A percentile compares a stretch with the other conserved stretches of the same genome.
phyloP scores from a whole-genome alignment of 53 echinoderm and acorn worm genomes.

The Crossaster papposus region DNA sequence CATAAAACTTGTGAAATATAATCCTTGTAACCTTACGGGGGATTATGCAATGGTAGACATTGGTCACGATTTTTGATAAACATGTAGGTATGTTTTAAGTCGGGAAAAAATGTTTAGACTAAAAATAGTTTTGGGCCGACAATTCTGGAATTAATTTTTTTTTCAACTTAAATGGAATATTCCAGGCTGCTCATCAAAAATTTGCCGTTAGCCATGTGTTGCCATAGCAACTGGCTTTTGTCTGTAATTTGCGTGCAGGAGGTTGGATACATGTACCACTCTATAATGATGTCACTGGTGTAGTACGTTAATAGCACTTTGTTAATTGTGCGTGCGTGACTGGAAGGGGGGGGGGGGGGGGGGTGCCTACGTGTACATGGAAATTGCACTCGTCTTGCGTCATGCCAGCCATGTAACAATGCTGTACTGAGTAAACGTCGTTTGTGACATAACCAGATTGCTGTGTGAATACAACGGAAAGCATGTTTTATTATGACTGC shows the following conservation, averaged over 20 bases:
- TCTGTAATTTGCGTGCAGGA: background rate
- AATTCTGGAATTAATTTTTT: background rate
- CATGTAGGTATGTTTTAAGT: background rate
- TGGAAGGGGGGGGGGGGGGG: background rate
- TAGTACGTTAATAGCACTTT: background rate
- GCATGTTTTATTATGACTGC: background rate
- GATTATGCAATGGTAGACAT: background rate
- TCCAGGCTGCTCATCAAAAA: background rate
- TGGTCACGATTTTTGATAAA: background rate
- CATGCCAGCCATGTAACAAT: background rate
- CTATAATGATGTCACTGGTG: background rate
- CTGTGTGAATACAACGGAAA: background rate
- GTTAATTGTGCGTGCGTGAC: background rate
- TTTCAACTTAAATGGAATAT: background rate
- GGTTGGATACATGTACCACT: background rate
- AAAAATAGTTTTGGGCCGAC: background rate
- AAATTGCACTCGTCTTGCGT: background rate
- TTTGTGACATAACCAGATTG: background rate
- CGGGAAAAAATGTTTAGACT: background rate
- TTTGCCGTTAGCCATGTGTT: background rate
- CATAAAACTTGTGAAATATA: background rate
- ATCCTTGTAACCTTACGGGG: background rate
- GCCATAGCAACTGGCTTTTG: slow-evolving; percentile 35
- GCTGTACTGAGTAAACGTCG: background rate
- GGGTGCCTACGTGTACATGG: background rate